Base-by-base conservation (phyloP, 2,888 invertebrate species). In the Electrophaes corylata region DNA sequence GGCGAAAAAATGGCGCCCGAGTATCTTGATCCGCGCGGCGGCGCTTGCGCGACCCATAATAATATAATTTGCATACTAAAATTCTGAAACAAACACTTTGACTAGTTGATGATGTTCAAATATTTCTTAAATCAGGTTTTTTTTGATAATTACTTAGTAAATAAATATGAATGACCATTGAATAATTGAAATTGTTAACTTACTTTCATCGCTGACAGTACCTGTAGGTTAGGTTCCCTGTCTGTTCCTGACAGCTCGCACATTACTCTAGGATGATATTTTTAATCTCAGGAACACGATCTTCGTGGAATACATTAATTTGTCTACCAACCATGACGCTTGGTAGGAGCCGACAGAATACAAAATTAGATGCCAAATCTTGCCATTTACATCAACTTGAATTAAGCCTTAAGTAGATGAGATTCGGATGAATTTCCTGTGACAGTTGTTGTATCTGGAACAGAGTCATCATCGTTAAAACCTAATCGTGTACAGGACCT, bases 401-500 rank as follows among this genome's bases (percentile, higher is more conserved):
- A 66, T 60, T 47, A 67, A 44, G 58, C 69, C 73, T 43, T 74
- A 44, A 6, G 0, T 0, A 2, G 0, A 5, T 1, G 11, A 0
- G 0, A 1, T 68, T 76, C 51, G 64, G 76, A 67, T 59, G n/a
- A 40, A 20, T 74, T 70, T 79, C 14, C 47, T 19, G 14, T 58
- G 62, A 49, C 59, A 57, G n/a, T 2, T 49, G 60, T 71, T 64
- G 60, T 71, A 44, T 55, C 64, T 60, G 56, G 50, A 68, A 76
- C 74, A 71, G 74, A 82, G 82, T 86, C 85, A 86, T 87, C 86
- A 84, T 86, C 88, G 84, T 88, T 87, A 88, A 86, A 86, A 81
- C 78, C 84, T 85, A 86, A 88, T 88, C 87, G 82, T 76, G 82
- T 81, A 84, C 83, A 82, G 82, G 75, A 78, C 78, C 82, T 85